Evolutionary conservation across 2,113 vertebrate genomes (phyloP).

Genomic region (Podarcis muralis): DNA sequence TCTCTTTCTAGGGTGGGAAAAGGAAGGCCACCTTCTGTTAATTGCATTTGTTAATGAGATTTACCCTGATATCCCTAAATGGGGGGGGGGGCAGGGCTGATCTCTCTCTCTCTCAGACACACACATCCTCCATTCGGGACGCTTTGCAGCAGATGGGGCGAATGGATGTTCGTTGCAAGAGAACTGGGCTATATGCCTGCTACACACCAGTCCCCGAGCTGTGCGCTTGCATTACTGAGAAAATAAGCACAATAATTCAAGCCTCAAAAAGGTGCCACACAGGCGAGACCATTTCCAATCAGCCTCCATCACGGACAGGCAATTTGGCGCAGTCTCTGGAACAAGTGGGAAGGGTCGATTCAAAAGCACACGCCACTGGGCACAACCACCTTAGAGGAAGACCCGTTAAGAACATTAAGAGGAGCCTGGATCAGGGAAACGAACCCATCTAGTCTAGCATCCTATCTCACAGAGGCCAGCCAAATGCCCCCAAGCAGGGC

Average conservation of each 20-base stretch:
- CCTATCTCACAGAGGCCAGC: too few relatives aligned
- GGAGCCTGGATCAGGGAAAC: too few relatives aligned
- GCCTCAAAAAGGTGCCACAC: not conserved
- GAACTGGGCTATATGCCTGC: not conserved
- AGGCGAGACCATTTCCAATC: not conserved
- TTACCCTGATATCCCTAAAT: constrained; percentile 39
- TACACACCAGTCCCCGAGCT: not conserved
- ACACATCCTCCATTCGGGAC: not conserved
- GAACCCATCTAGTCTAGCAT: too few relatives aligned
- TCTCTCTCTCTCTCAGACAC: too few relatives aligned
- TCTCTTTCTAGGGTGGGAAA: constrained; percentile 36
- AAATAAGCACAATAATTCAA: not conserved
- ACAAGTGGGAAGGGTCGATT: not conserved
- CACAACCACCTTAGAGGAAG: not conserved
- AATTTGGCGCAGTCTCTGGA: not conserved
- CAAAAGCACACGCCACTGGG: not conserved
- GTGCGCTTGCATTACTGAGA: not conserved
- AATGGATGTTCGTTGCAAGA: rapidly evolving
- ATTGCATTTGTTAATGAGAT: constrained; percentile 71
- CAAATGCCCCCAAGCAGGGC: too few relatives aligned
- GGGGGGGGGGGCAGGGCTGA: not conserved
- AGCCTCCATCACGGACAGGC: not conserved
- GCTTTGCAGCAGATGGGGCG: rapidly evolving
- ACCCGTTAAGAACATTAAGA: too few relatives aligned
- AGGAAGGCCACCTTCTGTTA: constrained; percentile 56